A percentile compares a stretch with the other conserved stretches of the same genome.
Conservation (phyloP, 2,113 vertebrate genomes). For the Chaetorhynchus papuensis region DNA sequence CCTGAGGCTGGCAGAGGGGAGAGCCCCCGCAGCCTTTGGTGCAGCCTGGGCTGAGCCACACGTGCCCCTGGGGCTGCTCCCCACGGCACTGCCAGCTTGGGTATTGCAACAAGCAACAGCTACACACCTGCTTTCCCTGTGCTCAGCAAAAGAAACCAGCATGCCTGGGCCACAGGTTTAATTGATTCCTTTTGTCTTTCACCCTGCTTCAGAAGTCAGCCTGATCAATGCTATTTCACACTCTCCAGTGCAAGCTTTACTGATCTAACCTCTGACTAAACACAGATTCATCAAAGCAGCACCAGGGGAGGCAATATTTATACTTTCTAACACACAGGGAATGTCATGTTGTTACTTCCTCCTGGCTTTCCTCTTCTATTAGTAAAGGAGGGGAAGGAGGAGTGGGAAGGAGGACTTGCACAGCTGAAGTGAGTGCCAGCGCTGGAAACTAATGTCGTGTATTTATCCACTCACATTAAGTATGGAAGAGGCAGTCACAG, state of each 20-base stretch:
- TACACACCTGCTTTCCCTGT: constrained; percentile 2
- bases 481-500: constrained; percentile 33
- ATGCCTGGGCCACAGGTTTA: constrained; percentile 47
- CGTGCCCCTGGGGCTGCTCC: accelerated
- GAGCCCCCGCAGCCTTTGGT: accelerated
- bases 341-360: constrained; percentile 16
- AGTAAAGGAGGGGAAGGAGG: neutral
- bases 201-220: constrained; percentile 62
- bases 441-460: constrained; percentile 16
- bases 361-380: neutral
- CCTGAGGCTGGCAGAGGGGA: neutral
- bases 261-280: constrained; percentile 29
- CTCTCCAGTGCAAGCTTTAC: constrained; percentile 6
- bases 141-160: constrained; percentile 35
- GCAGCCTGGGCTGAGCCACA: neutral
- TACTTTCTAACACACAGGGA: neutral
- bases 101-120: neutral
- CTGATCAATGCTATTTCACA: constrained; percentile 70
- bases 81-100: neutral
- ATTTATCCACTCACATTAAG: constrained; percentile 40
- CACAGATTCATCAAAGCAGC: constrained; percentile 42
- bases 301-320: neutral
- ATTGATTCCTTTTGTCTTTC: constrained; percentile 73
- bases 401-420: neutral
- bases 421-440: neutral